Evolutionary conservation across 2,888 invertebrate species (phyloP).

Genomic region (Plutella xylostella): DNA sequence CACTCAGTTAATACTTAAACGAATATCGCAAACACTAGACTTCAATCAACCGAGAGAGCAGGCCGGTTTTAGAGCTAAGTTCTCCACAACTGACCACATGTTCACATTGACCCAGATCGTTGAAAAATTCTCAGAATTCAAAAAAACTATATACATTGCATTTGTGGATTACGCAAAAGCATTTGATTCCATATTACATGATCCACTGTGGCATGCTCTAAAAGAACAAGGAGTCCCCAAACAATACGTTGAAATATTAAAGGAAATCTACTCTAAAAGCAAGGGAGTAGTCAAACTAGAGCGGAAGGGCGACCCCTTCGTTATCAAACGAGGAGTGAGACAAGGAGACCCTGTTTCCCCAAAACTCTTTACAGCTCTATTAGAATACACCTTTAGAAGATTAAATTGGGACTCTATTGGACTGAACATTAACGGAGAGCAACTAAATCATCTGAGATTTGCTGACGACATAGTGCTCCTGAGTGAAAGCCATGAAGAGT

Average conservation of each 20-base stretch:
- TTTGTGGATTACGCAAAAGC: neutral
- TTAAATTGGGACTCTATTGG: neutral
- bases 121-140: neutral
- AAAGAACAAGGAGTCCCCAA: neutral
- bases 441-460: neutral
- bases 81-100: neutral
- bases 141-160: neutral
- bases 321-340: neutral
- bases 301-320: neutral
- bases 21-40: neutral
- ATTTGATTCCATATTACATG: neutral
- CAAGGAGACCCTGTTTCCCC: slow-evolving; percentile 1
- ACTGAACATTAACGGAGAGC: neutral
- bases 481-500: neutral
- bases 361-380: neutral
- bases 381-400: neutral
- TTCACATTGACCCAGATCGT: neutral
- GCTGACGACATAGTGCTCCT: slow-evolving; percentile 1
- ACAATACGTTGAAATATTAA: neutral
- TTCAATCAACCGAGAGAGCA: neutral
- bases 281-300: neutral
- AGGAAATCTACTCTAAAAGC: neutral
- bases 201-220: neutral
- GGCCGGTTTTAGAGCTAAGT: neutral
- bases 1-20: neutral